Evolutionary conservation across 2,113 vertebrate genomes (phyloP), one percentile per base, ranked within the genome.

Genomic region (Acinonyx jubatus): DNA sequence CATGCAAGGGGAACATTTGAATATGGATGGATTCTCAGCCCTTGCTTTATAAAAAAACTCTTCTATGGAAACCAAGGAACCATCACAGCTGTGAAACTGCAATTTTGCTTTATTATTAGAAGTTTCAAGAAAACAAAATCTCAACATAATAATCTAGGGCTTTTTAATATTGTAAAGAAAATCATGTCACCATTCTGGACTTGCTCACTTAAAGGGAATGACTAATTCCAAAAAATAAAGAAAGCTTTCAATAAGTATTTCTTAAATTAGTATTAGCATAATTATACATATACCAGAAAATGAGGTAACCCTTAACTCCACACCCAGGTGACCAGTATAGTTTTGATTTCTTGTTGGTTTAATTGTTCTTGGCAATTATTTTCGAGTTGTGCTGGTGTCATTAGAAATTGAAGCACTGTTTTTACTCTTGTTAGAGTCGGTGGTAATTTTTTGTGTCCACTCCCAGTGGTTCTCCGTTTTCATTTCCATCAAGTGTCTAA

Each of bases 41-140:
- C 38, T 97, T 92, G 31, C 52, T 85, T 83, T 91, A 94, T 97
- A 45, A 50, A 14, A 55, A 25, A n/a, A 0, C 18, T 76, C 83
- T 68, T 85, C 93, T 96, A 31, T 84, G 68, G 81, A 97, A 97
- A 97, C 9, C 0, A 12, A 83, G 29, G 52, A 96, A 23, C 50
- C 36, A 92, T 13, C 65, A 88, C 89, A 98, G 85, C 91, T 98
- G 94, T 91, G 78, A 4, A 97, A 86, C 57, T 96, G 86, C 31
- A 93, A 97, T 89, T 55, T 73, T 48, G 55, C 55, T 68, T 27
- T 65, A 97, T 82, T 50, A 92, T 97, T 97, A 97, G 68, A 97
- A 96, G 86, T 52, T 45, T 80, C 55, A 96, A 91, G 71, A 94
- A 97, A 97, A 88, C 69, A 96, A 78, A 94, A 92, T 95, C 15